Base-by-base conservation (phyloP, 2,797 vertebrate genomes). In the Onychomys arenicola region DNA sequence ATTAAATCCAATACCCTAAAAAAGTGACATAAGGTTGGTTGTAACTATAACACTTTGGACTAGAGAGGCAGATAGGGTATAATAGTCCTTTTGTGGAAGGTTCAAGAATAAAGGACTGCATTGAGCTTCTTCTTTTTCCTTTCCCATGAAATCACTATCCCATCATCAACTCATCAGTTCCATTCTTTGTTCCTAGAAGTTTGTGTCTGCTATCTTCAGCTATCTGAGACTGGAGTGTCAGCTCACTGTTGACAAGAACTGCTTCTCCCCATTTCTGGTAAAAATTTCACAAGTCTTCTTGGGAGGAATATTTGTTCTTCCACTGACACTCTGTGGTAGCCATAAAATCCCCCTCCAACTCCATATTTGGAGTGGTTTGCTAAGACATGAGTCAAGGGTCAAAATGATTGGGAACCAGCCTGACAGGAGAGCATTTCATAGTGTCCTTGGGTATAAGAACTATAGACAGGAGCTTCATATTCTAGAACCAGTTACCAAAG, bases 131-230 rank as follows among this genome's bases (percentile, higher is more conserved):
- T 98, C 98, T 61, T 99, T 98, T 95, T 99, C 99, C 32, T 99
- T 99, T 97, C 99, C 99, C 87, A 99, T 97, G 98, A 99, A 0
- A 98, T 98, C 98, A 99, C 97, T 2, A 99, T 99, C 97, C 97
- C 98, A 1, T 98, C 97, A 52, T 99, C 99, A 84, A 99, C 94
- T 99, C 99, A 97, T 99, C 99, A 57, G 98, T 98, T 96, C 99
- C 99, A 99, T 99, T 99, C 96, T 99, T 99, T 92, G 99, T 99
- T 61, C 99, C 98, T 90, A 99, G 99, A 91, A 99, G 57, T 97
- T 99, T 99, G 98, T 99, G 99, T 98, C 99, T 99, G 97, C 98
- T 99, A 98, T 99, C 99, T 98, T 99, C 99, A 0, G 99, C 99
- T 98, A 99, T 99, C 97, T 99, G 99, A 92, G 99, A 99, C 97